Conservation (phyloP, 2,888 invertebrate species). For the Epinotia nisella region DNA sequence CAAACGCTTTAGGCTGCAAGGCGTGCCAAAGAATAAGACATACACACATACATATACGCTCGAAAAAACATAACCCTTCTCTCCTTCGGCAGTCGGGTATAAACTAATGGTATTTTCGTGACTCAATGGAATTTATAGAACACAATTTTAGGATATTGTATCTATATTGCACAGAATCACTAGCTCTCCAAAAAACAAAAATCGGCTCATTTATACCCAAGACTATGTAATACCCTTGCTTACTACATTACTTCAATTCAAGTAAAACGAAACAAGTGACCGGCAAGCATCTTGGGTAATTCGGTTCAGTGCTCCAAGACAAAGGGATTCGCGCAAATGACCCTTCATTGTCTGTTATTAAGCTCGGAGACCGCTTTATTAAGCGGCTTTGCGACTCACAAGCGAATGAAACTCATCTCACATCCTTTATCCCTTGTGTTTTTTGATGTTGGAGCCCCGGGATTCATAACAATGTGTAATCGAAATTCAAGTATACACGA, state of each 20-base stretch:
- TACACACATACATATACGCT: too few relatives aligned
- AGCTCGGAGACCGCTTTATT: slow-evolving; percentile 15
- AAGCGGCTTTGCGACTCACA: not conserved
- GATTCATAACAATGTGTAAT: not conserved
- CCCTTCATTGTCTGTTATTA: slow-evolving; percentile 8
- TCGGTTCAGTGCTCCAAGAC: slow-evolving; percentile 2
- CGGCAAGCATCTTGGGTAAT: slow-evolving; percentile 11
- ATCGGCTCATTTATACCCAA: too few relatives aligned
- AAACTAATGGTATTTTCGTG: too few relatives aligned
- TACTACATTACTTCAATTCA: too few relatives aligned
- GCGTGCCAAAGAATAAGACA: too few relatives aligned
- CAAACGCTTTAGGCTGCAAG: too few relatives aligned
- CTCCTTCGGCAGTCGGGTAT: too few relatives aligned
- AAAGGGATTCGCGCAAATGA: slow-evolving; percentile 15
- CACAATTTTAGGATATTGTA: not conserved
- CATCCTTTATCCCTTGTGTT: not conserved
- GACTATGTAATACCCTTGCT: not conserved
- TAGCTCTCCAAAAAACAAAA: too few relatives aligned
- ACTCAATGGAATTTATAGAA: not conserved
- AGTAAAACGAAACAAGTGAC: slow-evolving; percentile 3
- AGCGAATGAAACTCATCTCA: not conserved
- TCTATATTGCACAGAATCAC: too few relatives aligned
- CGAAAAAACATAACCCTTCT: too few relatives aligned
- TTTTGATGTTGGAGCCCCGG: not conserved
- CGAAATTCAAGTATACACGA: not conserved